A percentile compares a stretch with the other conserved stretches of the same genome.
Evolutionary conservation across 2,113 vertebrate genomes (phyloP).

Genomic region (Notothenia coriiceps): DNA sequence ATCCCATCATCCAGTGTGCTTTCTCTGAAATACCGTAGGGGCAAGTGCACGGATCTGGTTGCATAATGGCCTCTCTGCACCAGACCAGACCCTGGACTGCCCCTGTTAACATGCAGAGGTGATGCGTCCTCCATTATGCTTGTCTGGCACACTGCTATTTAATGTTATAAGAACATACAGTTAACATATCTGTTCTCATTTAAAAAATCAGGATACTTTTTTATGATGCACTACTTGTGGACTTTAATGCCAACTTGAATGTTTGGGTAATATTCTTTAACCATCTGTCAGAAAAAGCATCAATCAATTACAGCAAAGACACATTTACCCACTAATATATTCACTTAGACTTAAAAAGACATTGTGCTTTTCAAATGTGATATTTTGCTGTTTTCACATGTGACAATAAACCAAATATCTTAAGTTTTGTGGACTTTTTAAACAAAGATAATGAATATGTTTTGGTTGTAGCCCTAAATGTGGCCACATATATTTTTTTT

Average conservation of each 20-base stretch:
- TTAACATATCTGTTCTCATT: neutral
- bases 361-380: neutral
- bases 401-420: neutral
- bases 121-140: slow-evolving; percentile 23
- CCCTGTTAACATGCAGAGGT: slow-evolving; percentile 36
- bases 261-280: neutral
- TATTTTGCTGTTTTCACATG: neutral
- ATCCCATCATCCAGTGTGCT: neutral
- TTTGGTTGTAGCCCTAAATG: neutral
- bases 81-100: slow-evolving; percentile 17
- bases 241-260: neutral
- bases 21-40: neutral
- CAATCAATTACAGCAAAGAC: neutral
- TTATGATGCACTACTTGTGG: neutral
- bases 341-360: too few species aligned
- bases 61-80: slow-evolving; percentile 37
- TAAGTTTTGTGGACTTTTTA: too few species aligned
- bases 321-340: neutral
- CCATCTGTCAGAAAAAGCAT: neutral
- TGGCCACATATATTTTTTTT: neutral
- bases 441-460: neutral
- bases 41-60: neutral
- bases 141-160: neutral
- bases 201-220: neutral
- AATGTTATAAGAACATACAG: neutral